These are phyloP conservation scores for Apodemia hepburni DNA, from an alignment of 2,888 invertebrate species.

Conservation along the genomic window DNA sequence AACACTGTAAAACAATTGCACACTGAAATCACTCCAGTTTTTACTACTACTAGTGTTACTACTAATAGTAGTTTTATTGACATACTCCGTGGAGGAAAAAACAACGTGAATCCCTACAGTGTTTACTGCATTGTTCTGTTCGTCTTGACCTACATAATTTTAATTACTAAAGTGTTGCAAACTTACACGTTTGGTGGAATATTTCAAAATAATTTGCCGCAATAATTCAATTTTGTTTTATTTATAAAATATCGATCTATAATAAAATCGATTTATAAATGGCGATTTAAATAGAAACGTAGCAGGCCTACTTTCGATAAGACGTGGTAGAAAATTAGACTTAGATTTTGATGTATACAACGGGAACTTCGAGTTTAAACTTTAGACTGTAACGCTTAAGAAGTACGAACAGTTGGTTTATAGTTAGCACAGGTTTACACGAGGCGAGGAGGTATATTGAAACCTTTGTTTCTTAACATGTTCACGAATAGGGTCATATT, in stretches of 20 bases:
- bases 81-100: no score
- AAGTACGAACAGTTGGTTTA: neutral
- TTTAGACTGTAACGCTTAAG: neutral
- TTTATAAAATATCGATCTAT: neutral
- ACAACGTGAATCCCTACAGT: neutral
- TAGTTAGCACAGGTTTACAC: neutral
- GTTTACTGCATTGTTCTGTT: neutral
- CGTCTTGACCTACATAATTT: neutral
- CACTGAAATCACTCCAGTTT: neutral
- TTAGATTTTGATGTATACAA: slow-evolving; percentile 6
- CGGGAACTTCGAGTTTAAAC: slow-evolving; percentile 1
- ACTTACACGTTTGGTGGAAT: neutral
- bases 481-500: neutral
- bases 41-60: no score
- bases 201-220: neutral
- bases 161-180: neutral
- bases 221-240: neutral
- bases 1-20: slow-evolving; percentile 3
- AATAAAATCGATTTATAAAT: neutral
- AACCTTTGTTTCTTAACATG: neutral
- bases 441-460: neutral
- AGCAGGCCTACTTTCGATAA: neutral
- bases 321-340: neutral
- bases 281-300: neutral
- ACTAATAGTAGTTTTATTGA: no score